Percentiles rank a stretch among this genome's conserved stretches.
Conservation (phyloP, 2,888 invertebrate species). For the Chloroclysta siterata region DNA sequence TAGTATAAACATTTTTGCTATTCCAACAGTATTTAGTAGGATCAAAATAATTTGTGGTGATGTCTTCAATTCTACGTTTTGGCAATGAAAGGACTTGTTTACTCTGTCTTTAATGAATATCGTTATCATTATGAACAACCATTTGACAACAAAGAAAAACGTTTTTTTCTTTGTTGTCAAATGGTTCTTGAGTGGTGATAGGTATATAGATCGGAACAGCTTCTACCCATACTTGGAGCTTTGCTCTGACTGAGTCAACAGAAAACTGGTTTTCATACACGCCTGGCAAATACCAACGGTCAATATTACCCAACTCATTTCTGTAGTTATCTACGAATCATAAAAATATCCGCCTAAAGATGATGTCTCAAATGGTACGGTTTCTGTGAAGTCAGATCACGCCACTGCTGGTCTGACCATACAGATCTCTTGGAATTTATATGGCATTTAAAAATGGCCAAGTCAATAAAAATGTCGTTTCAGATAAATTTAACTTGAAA, state of each 20-base stretch:
- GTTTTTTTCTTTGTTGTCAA: too few species aligned
- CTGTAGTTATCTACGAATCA: slow-evolving; percentile 20
- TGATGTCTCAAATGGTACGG: slow-evolving; percentile 18
- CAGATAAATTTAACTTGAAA: too few species aligned
- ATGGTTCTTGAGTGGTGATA: too few species aligned
- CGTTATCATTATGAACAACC: too few species aligned
- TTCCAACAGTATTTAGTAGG: too few species aligned
- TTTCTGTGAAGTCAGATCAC: slow-evolving; percentile 17
- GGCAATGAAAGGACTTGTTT: neutral
- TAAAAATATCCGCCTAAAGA: slow-evolving; percentile 8
- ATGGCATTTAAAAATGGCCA: slow-evolving; percentile 7
- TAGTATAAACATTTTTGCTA: too few species aligned
- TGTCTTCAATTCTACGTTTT: neutral
- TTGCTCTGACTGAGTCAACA: slow-evolving; percentile 35
- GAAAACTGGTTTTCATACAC: slow-evolving; percentile 32
- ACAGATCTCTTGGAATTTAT: slow-evolving; percentile 3
- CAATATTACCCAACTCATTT: slow-evolving; percentile 33
- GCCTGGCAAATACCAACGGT: slow-evolving; percentile 27
- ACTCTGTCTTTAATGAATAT: neutral
- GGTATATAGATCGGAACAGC: slow-evolving; percentile 2
- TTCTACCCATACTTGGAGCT: slow-evolving; percentile 21
- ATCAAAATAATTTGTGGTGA: too few species aligned
- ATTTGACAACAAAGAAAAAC: too few species aligned
- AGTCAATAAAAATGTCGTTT: slow-evolving; percentile 1
- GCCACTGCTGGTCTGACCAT: slow-evolving; percentile 24